These are phyloP conservation scores for Lucifuga dentata DNA, from an alignment of 2,113 vertebrate genomes.

Conservation along the genomic window DNA sequence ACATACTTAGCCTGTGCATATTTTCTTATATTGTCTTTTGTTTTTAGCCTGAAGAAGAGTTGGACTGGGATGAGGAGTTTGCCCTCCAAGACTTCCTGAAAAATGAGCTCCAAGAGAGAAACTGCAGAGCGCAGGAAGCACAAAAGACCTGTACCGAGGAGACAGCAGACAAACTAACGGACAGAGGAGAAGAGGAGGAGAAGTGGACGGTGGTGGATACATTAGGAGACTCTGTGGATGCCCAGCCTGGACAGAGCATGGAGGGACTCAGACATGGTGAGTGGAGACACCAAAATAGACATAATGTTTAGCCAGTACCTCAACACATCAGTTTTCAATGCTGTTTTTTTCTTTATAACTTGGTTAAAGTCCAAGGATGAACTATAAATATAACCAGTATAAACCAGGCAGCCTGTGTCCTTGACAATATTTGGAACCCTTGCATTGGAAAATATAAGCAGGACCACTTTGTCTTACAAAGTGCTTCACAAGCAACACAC, in stretches of 20 bases:
- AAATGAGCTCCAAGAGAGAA: conserved; percentile 50
- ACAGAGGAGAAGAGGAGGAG: conserved; percentile 52
- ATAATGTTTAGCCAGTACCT: not conserved
- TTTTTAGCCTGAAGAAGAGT: conserved; percentile 69
- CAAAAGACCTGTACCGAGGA: not conserved
- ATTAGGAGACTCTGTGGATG: conserved; percentile 22
- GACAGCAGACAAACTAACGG: conserved; percentile 6
- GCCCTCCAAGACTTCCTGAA: conserved; percentile 72
- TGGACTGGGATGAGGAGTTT: conserved; percentile 79
- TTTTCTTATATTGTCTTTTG: not conserved
- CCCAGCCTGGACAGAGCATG: not conserved
- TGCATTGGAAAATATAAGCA: too few species aligned
- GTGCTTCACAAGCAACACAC: conserved; percentile 2
- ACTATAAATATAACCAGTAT: too few species aligned
- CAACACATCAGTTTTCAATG: too few species aligned
- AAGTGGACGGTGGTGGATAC: conserved; percentile 62
- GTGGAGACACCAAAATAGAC: not conserved
- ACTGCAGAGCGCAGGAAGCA: conserved; percentile 22
- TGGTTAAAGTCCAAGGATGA: too few species aligned
- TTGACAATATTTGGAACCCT: too few species aligned
- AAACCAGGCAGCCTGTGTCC: too few species aligned
- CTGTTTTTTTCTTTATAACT: too few species aligned
- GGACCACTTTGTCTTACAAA: not conserved
- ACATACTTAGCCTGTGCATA: too few species aligned
- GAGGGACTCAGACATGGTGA: conserved; percentile 44